A percentile compares a stretch with the other conserved stretches of the same genome.
These are phyloP conservation scores for Melieria picta DNA, from an alignment of 2,888 invertebrate species.

Conservation along the genomic window DNA sequence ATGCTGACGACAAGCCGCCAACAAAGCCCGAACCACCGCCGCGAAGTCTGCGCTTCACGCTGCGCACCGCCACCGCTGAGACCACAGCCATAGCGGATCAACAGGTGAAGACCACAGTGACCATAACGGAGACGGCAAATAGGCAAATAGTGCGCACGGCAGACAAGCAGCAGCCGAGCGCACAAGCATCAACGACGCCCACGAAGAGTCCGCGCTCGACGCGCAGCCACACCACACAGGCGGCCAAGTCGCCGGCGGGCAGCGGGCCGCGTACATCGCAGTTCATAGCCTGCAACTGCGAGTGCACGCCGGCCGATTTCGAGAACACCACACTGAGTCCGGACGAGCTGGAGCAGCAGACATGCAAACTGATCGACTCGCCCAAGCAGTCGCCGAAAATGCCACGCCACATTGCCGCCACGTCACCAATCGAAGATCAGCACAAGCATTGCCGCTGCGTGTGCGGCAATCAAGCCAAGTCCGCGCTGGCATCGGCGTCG, in stretches of 20 bases:
- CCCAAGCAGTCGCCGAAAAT: constrained; percentile 53
- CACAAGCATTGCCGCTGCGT: constrained; percentile 54
- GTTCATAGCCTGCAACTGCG: constrained; percentile 59
- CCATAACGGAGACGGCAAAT: constrained; percentile 57
- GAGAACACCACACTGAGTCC: constrained; percentile 60
- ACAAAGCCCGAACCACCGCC: constrained; percentile 50
- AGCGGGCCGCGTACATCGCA: constrained; percentile 34
- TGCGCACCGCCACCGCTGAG: constrained; percentile 49
- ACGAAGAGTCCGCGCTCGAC: constrained; percentile 35
- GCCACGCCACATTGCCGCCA: constrained; percentile 31
- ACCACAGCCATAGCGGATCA: constrained; percentile 44
- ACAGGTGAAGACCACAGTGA: constrained; percentile 51
- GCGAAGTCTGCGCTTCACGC: constrained; percentile 46
- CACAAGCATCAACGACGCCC: neutral
- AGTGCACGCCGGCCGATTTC: constrained; percentile 64
- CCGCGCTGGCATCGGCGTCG: constrained; percentile 38
- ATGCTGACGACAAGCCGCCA: neutral
- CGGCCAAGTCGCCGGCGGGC: constrained; percentile 45
- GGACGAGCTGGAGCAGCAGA: constrained; percentile 63
- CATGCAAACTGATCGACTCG: constrained; percentile 63
- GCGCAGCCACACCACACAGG: constrained; percentile 17
- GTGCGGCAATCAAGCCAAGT: constrained; percentile 42
- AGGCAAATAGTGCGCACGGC: constrained; percentile 45
- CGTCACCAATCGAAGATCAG: constrained; percentile 31
- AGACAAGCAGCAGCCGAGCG: neutral